These are phyloP conservation scores for Tenualosa ilisha DNA, from an alignment of 2,797 vertebrate species.

Conservation along the genomic window DNA sequence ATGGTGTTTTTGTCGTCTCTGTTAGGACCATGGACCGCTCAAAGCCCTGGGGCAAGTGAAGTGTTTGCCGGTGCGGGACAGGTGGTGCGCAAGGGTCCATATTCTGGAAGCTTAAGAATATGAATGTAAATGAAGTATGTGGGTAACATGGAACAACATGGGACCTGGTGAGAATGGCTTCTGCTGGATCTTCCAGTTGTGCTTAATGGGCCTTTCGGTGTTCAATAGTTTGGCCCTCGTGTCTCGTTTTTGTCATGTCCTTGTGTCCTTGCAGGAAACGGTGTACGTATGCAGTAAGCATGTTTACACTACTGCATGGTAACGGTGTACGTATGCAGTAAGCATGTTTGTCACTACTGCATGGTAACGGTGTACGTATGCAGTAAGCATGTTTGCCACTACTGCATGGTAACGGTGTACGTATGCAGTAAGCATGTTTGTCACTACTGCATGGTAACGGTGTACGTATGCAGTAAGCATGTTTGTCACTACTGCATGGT, in stretches of 20 bases:
- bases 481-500: not conserved
- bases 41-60: not conserved
- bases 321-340: not conserved
- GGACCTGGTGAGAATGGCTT: not conserved
- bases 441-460: not conserved
- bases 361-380: not conserved
- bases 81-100: not conserved
- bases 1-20: slow-evolving; percentile 8
- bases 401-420: no score
- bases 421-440: not conserved
- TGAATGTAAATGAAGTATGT: not conserved
- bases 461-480: not conserved
- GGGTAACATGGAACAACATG: not conserved
- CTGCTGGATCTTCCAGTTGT: not conserved
- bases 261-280: not conserved
- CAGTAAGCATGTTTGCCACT: not conserved
- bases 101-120: not conserved
- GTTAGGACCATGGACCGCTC: not conserved
- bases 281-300: not conserved
- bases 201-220: not conserved
- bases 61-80: not conserved
- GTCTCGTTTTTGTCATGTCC: not conserved
- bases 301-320: not conserved
- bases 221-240: not conserved
- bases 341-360: not conserved